These are phyloP conservation scores for Neogobius melanostomus DNA, from an alignment of 2,113 vertebrate genomes.

Conservation along the genomic window DNA sequence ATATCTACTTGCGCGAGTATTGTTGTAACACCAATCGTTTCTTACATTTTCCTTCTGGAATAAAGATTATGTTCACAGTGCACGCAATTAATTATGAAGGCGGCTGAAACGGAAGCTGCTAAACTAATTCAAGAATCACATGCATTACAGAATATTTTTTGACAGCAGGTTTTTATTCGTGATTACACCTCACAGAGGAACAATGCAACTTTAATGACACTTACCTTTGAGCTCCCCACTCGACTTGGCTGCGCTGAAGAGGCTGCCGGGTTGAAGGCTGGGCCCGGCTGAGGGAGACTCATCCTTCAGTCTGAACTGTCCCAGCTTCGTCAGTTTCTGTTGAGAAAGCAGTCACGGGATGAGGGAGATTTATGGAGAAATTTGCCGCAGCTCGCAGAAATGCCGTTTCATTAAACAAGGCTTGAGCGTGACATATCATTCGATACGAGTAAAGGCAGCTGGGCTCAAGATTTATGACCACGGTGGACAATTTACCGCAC, in stretches of 20 bases:
- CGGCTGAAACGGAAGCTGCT: too few relatives aligned
- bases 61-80: too few relatives aligned
- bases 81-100: too few relatives aligned
- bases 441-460: not conserved
- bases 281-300: conserved; percentile 70
- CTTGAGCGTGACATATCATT: conserved; percentile 1
- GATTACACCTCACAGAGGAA: too few relatives aligned
- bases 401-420: conserved; percentile 6
- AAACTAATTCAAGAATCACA: too few relatives aligned
- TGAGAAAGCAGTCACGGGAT: not conserved
- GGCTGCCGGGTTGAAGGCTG: conserved; percentile 82
- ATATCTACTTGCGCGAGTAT: too few relatives aligned
- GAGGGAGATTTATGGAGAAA: not conserved
- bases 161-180: too few relatives aligned
- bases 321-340: conserved; percentile 88
- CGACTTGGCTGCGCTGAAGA: conserved; percentile 79
- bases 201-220: not conserved
- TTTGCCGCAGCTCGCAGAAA: not conserved
- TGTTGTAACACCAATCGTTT: too few relatives aligned
- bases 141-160: not conserved
- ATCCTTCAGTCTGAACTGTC: conserved; percentile 88
- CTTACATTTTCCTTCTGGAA: too few relatives aligned
- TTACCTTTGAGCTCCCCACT: conserved; percentile 73
- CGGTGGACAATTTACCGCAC: not conserved
- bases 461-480: not conserved